These are phyloP conservation scores for Bugulina stolonifera DNA, from an alignment of 2,888 invertebrate species.

Conservation along the genomic window DNA sequence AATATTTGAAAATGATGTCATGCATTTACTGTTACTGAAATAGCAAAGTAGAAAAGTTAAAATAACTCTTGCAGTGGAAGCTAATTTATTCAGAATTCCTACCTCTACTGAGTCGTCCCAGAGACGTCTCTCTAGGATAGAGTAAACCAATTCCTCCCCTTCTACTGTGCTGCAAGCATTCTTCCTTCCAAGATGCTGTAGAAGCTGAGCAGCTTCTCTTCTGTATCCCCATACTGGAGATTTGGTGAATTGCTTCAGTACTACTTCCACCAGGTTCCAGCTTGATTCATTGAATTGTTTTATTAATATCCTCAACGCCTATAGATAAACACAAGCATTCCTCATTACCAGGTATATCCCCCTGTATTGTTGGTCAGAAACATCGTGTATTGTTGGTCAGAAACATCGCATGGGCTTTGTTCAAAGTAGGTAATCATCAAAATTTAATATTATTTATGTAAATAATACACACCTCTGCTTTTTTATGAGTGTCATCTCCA, in stretches of 20 bases:
- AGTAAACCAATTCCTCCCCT: conserved; percentile 32
- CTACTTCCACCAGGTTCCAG: conserved; percentile 37
- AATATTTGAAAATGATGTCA: too few relatives aligned
- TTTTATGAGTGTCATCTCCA: conserved; percentile 38
- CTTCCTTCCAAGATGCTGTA: conserved; percentile 39
- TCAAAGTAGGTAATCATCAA: too few relatives aligned
- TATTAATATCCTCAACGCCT: conserved; percentile 46
- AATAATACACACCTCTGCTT: conserved; percentile 39
- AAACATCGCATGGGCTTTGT: too few relatives aligned
- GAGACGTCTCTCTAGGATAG: conserved; percentile 39
- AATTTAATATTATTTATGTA: too few relatives aligned
- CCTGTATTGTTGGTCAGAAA: too few relatives aligned
- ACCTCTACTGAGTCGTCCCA: conserved; percentile 50
- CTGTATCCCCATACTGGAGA: conserved; percentile 47
- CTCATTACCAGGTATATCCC: too few relatives aligned
- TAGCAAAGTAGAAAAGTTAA: neutral
- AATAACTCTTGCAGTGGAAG: neutral
- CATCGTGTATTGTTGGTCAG: too few relatives aligned
- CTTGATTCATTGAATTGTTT: conserved; percentile 41
- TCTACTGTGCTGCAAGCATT: neutral
- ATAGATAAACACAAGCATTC: too few relatives aligned
- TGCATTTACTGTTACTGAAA: too few relatives aligned
- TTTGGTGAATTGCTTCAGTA: conserved; percentile 37
- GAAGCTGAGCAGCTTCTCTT: conserved; percentile 41
- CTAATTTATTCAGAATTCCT: neutral